A percentile compares a stretch with the other conserved stretches of the same genome.
These are phyloP conservation scores for Hypercompe scribonia DNA, from an alignment of 2,888 invertebrate species.

Conservation along the genomic window DNA sequence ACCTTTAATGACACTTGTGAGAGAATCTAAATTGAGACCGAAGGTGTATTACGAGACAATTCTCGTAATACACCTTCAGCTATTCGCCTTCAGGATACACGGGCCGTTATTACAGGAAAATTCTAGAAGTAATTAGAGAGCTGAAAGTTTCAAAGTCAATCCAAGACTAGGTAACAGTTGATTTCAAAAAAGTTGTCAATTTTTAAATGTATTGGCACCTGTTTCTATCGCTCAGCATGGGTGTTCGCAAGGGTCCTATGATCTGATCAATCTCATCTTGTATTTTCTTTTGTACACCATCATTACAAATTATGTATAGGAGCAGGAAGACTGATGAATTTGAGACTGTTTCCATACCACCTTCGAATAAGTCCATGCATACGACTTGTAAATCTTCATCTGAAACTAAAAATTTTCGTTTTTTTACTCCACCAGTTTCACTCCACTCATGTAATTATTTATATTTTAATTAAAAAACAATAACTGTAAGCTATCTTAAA, in stretches of 20 bases:
- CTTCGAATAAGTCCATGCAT: slow-evolving; percentile 89
- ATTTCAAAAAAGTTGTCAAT: not conserved
- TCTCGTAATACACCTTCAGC: too few relatives aligned
- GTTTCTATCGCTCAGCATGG: slow-evolving; percentile 84
- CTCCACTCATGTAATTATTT: not conserved
- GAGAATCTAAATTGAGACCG: too few relatives aligned
- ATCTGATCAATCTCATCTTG: slow-evolving; percentile 87
- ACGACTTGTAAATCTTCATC: slow-evolving; percentile 80
- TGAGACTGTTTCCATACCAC: slow-evolving; percentile 90
- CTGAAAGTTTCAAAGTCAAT: not conserved
- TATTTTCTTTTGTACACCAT: slow-evolving; percentile 85
- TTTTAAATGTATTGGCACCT: slow-evolving; percentile 65
- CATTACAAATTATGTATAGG: slow-evolving; percentile 86
- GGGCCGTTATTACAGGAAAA: not conserved
- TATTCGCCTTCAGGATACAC: not conserved
- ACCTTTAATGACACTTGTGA: too few relatives aligned
- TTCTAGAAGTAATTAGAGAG: not conserved
- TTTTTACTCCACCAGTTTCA: not conserved
- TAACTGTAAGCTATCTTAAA: too few relatives aligned
- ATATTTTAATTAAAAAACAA: not conserved
- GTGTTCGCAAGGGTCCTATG: slow-evolving; percentile 85
- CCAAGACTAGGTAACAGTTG: not conserved
- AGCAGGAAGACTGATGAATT: slow-evolving; percentile 88
- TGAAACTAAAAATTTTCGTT: slow-evolving; percentile 56
- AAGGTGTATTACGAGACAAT: too few relatives aligned